These are phyloP conservation scores for Drosophila greeni DNA, from an alignment of 2,888 invertebrate genomes.

Conservation along the genomic window DNA sequence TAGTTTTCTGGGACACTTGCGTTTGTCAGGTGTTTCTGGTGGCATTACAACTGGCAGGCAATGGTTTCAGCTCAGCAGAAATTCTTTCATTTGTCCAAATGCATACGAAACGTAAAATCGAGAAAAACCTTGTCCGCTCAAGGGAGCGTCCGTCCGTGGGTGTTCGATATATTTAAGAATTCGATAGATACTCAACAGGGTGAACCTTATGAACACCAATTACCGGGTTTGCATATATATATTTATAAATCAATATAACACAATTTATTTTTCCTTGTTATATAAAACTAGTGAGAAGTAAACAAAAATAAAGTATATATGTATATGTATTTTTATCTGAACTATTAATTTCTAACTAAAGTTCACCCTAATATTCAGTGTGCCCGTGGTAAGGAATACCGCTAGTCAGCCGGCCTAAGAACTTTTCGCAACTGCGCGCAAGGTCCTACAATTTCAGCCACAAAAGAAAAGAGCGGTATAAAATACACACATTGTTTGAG, in stretches of 20 bases:
- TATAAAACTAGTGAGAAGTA: too few relatives aligned
- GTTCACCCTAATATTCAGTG: background rate
- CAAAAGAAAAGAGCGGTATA: slow-evolving; percentile 37
- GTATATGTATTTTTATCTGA: too few relatives aligned
- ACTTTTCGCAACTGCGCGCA: background rate
- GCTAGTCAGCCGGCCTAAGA: slow-evolving; percentile 13
- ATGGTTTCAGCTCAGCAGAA: background rate
- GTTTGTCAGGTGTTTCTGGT: background rate
- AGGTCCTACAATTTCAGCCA: slow-evolving; percentile 14
- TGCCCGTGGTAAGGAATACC: slow-evolving; percentile 2
- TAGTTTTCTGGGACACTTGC: slow-evolving; percentile 1
- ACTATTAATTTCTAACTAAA: background rate
- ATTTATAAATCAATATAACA: background rate
- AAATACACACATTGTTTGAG: slow-evolving; percentile 14
- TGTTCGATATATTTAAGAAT: slow-evolving; percentile 4
- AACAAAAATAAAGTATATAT: too few relatives aligned
- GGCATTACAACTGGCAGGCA: background rate
- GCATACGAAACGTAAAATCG: background rate
- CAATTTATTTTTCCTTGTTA: background rate
- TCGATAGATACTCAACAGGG: slow-evolving; percentile 3
- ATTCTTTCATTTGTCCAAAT: background rate
- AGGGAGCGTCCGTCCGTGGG: slow-evolving; percentile 18
- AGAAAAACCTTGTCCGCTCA: slow-evolving; percentile 18
- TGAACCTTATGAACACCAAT: background rate
- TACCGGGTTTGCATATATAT: background rate